A percentile compares a stretch with the other conserved stretches of the same genome.
Evolutionary conservation across 2,113 vertebrate species (phyloP).

Genomic region (Calypte anna): DNA sequence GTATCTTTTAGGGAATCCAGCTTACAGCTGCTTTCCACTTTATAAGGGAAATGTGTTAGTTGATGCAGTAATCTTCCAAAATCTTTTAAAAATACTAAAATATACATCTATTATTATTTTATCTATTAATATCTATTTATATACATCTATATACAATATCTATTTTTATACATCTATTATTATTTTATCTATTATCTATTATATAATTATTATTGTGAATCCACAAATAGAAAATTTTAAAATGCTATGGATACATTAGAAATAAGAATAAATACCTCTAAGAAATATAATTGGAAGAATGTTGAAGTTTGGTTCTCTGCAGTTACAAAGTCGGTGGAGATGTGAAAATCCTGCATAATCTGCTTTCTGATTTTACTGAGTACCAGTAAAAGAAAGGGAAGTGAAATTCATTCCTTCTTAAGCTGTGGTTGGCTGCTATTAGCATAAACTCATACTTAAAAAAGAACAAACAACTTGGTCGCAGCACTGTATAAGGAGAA

Average conservation of each 20-base stretch:
- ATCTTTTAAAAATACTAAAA: not conserved
- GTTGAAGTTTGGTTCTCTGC: not conserved
- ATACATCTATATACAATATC: too few relatives aligned
- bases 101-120: too few relatives aligned
- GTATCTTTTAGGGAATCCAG: not conserved
- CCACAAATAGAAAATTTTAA: not conserved
- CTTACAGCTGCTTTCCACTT: not conserved
- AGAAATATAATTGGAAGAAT: not conserved
- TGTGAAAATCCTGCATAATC: not conserved
- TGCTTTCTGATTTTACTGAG: not conserved
- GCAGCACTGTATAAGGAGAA: not conserved
- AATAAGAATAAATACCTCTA: not conserved
- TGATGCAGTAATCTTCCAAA: not conserved
- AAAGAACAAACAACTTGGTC: not conserved
- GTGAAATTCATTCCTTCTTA: not conserved
- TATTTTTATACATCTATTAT: too few relatives aligned
- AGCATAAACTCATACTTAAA: not conserved
- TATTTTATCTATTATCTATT: too few relatives aligned
- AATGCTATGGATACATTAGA: not conserved
- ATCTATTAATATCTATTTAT: too few relatives aligned
- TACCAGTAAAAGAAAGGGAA: not conserved
- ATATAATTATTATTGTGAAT: not conserved
- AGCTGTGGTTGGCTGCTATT: not conserved
- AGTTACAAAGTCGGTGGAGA: accelerated
- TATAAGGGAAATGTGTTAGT: not conserved